Evolutionary conservation across 2,113 vertebrate genomes (phyloP), one percentile per base, ranked within the genome.

Genomic region (Suricata suricatta): DNA sequence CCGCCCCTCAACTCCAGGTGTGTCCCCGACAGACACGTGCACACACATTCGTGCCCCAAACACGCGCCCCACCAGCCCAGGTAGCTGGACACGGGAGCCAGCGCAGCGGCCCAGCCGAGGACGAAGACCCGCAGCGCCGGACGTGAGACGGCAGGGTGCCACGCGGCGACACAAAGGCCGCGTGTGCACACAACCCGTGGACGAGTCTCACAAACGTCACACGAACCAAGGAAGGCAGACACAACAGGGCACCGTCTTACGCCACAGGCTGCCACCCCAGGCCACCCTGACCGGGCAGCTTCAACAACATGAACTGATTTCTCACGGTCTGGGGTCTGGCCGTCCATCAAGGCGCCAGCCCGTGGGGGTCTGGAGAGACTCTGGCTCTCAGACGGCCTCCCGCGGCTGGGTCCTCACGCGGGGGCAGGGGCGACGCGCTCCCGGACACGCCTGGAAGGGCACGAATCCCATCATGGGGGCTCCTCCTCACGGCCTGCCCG

Each of bases 241-340:
- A 27, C 5, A 23, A 41, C 63, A 31, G 11, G 57, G 19, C 10
- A 41, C n/a, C 3, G 9, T 33, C 68, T 69, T 17, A 68, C 31
- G 27, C 84, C 5, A 0, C 2, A 2, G 44, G 41, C 44, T 52
- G 33, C 33, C 44, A 69, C 2, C 3, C 31, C 31, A 25, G 15
- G 17, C 9, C 25, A 10, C 66, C 47, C 1, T 10, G 31, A 52
- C 7, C 3, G 8, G 33, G 33, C 1, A 1, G 47, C 13, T 9
- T 16, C 1, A 2, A 19, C 1, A 2, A 19, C 25, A 25, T 4
- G 13, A 19, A 14, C n/a, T 57, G 41, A 29, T 3, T 23, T 10
- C 69, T 41, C 54, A 23, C 11, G 14, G 52, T n/a, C 87, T 60
- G 27, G 27, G 74, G 69, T 19, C 54, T 89, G 38, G n/a, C 41